Conservation (phyloP, 2,113 vertebrate species). For the Phalacrocorax pelagicus region DNA sequence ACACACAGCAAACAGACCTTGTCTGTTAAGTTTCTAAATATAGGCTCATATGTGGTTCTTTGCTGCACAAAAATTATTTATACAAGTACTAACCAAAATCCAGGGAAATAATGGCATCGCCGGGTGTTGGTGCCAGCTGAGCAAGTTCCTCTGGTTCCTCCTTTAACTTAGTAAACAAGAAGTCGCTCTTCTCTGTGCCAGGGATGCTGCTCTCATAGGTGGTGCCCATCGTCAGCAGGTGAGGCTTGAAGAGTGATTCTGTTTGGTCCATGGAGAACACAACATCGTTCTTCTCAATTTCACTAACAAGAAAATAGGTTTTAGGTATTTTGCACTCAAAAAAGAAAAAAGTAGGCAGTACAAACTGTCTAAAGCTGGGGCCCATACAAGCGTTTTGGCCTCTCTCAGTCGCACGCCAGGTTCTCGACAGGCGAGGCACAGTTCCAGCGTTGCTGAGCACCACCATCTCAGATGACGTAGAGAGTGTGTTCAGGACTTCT, state of each 20-base stretch:
- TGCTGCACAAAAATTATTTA: background rate
- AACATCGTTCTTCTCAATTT: constrained; percentile 90
- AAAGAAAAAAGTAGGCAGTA: background rate
- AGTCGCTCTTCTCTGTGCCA: constrained; percentile 73
- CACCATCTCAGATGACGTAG: constrained; percentile 15
- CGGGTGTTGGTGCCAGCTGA: constrained; percentile 90
- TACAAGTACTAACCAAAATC: constrained; percentile 86
- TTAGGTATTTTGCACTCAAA: constrained; percentile 41
- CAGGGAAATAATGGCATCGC: constrained; percentile 89
- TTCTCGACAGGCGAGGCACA: background rate
- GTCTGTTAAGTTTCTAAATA: constrained; percentile 3
- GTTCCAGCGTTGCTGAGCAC: constrained; percentile 55
- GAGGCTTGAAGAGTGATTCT: constrained; percentile 88
- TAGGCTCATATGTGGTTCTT: background rate
- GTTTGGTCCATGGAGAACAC: constrained; percentile 97
- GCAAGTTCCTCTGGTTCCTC: constrained; percentile 95
- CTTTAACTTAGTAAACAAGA: constrained; percentile 90
- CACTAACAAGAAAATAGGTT: constrained; percentile 70
- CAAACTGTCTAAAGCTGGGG: background rate
- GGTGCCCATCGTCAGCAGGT: constrained; percentile 75
- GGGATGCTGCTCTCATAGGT: constrained; percentile 75
- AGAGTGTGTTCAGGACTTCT: constrained; percentile 10
- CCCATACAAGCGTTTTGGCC: background rate
- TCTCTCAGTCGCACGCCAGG: background rate
- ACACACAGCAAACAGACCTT: background rate